These are phyloP conservation scores for Addax nasomaculatus DNA, from an alignment of 2,113 vertebrate species.

Conservation along the genomic window DNA sequence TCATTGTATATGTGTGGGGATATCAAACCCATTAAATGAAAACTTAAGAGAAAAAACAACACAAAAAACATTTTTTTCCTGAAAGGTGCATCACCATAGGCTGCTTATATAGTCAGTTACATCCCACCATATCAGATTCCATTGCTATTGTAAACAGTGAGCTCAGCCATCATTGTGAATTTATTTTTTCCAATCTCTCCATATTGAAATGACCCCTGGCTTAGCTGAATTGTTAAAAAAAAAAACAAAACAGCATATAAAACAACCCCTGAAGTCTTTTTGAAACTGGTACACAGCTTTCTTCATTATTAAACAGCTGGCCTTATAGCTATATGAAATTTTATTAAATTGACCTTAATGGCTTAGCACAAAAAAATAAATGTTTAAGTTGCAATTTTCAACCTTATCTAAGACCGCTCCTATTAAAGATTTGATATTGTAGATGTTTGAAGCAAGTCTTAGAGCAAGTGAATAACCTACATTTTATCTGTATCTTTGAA, in stretches of 20 bases:
- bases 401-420: neutral
- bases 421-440: neutral
- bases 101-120: slow-evolving; percentile 49
- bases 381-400: slow-evolving; percentile 22
- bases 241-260: slow-evolving; percentile 30
- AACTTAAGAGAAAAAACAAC: neutral
- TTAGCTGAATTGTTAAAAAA: slow-evolving; percentile 26
- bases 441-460: neutral
- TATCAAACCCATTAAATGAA: neutral
- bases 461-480: neutral
- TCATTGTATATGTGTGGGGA: neutral
- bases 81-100: slow-evolving; percentile 51
- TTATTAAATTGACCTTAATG: slow-evolving; percentile 58
- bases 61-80: neutral
- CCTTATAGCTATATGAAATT: slow-evolving; percentile 23
- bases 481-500: neutral
- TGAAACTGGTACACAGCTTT: neutral
- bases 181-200: slow-evolving; percentile 65
- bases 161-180: slow-evolving; percentile 50
- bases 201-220: slow-evolving; percentile 72
- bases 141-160: slow-evolving; percentile 48
- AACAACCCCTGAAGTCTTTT: slow-evolving; percentile 40
- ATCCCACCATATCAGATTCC: slow-evolving; percentile 52
- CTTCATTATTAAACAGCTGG: slow-evolving; percentile 56
- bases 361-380: neutral